These are phyloP conservation scores for Cranoglanis bouderius DNA, from an alignment of 2,113 vertebrate species.

Conservation along the genomic window DNA sequence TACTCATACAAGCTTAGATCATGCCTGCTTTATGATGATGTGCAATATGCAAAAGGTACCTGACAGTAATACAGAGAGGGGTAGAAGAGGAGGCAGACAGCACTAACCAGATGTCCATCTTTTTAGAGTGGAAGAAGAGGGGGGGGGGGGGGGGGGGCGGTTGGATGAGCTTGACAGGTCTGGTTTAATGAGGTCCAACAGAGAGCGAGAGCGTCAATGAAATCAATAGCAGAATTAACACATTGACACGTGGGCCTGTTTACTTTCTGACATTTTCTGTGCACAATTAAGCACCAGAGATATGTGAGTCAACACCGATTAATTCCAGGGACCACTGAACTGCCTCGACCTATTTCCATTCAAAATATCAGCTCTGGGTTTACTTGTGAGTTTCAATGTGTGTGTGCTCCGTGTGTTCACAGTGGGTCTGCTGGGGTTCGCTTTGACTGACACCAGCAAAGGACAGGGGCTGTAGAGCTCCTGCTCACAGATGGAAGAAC, in stretches of 20 bases:
- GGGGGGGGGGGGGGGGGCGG: slow-evolving; percentile 25
- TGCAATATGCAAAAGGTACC: slow-evolving; percentile 41
- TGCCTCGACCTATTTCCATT: slow-evolving; percentile 48
- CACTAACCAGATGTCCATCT: slow-evolving; percentile 53
- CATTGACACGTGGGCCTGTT: slow-evolving; percentile 70
- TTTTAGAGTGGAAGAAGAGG: slow-evolving; percentile 36
- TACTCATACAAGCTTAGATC: slow-evolving; percentile 27
- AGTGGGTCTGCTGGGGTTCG: slow-evolving; percentile 33
- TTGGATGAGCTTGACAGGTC: slow-evolving; percentile 51
- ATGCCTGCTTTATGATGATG: slow-evolving; percentile 33
- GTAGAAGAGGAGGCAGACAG: neutral
- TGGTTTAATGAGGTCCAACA: slow-evolving; percentile 64
- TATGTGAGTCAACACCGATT: slow-evolving; percentile 70
- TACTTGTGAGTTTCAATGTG: neutral
- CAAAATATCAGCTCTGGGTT: slow-evolving; percentile 43
- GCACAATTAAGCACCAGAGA: slow-evolving; percentile 68
- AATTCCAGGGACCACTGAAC: slow-evolving; percentile 52
- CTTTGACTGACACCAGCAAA: slow-evolving; percentile 49
- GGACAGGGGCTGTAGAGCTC: slow-evolving; percentile 57
- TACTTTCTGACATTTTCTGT: slow-evolving; percentile 71
- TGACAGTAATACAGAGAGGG: slow-evolving; percentile 40
- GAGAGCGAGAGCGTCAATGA: slow-evolving; percentile 61
- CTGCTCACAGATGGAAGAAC: slow-evolving; percentile 61
- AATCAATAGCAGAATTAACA: slow-evolving; percentile 73
- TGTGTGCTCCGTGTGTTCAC: slow-evolving; percentile 4